phyloP scores from a whole-genome alignment of 2,888 invertebrate genomes.

The Tachina grossa region DNA sequence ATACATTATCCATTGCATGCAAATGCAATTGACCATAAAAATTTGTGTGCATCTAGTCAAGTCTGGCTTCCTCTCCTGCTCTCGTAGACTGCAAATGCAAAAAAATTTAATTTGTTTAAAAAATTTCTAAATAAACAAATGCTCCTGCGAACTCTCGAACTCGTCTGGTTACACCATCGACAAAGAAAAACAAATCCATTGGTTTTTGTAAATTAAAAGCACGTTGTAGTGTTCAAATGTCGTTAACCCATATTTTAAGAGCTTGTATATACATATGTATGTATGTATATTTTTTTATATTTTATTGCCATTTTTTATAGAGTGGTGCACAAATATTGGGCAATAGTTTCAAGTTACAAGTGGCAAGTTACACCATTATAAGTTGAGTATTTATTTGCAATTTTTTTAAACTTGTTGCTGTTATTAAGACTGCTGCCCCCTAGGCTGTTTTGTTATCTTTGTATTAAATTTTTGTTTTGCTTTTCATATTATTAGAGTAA shows the following conservation, averaged over 20 bases:
- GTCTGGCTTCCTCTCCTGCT: neutral
- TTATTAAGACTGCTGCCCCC: conserved; percentile 28
- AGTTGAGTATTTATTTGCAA: conserved; percentile 35
- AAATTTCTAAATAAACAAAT: conserved; percentile 9
- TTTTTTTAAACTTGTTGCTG: conserved; percentile 22
- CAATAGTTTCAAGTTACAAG: conserved; percentile 68
- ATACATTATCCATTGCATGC: neutral
- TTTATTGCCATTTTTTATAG: conserved; percentile 48
- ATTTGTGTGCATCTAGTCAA: neutral
- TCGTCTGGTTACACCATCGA: conserved; percentile 18
- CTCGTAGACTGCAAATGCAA: neutral
- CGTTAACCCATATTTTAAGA: conserved; percentile 66
- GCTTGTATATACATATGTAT: neutral
- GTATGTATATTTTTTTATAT: neutral
- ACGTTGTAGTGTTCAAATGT: conserved; percentile 59
- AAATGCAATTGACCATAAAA: conserved; percentile 14
- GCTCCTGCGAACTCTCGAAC: conserved; percentile 15
- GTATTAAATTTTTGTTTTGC: conserved; percentile 36
- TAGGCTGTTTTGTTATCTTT: conserved; percentile 23
- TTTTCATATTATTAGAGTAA: conserved; percentile 20
- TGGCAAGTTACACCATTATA: conserved; percentile 60
- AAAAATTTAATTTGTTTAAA: no score
- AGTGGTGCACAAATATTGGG: conserved; percentile 68
- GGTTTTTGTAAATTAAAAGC: conserved; percentile 24
- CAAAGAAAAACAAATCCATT: neutral